Evolutionary conservation across 2,113 vertebrate species (phyloP), one percentile per base, ranked within the genome.

Genomic region (Ptilonorhynchus violaceus): DNA sequence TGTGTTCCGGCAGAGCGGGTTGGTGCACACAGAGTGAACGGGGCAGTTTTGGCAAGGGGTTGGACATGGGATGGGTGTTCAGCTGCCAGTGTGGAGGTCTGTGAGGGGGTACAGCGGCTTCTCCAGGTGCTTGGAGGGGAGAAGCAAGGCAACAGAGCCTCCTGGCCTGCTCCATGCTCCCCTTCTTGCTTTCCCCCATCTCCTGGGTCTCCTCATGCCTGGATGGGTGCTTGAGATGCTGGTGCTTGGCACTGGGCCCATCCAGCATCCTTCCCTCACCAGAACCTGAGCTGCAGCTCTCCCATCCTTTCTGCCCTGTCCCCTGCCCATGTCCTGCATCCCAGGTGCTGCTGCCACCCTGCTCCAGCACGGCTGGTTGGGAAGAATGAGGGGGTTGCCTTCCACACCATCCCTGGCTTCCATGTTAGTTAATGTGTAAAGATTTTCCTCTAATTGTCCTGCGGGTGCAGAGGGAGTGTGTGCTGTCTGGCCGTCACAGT

Each of bases 21-120:
- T 88, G 79, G 62, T 82, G 52, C 31, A 2, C 0, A 3, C 28
- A 41, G 37, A 33, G 28, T 4, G 86, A 27, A 2, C 0, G 10
- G 42, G 72, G 56, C 15, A 24, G 9, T 5, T 37, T 33, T 27
- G 21, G 30, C 41, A 2, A 0, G 2, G 58, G 58, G 15, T 2
- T 0, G 15, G 68, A 9, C 0, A 20, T 0, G 3, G 77, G 68
- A 3, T 0, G 25, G 63, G 41, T 7, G 16, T 62, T 76, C 55
- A 47, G 50, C 35, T 78, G 66, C 33, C 11, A 5, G 10, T 16
- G 37, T n/a, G 80, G 70, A 33, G 60, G 17, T 7, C 6, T 35
- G 49, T 25, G 50, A 66, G 60, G 39, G 42, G 35, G 9, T 2
- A 3, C 3, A 13, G 69, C 0, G 6, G 50, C 50, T 85, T 82